Conservation (phyloP, 2,888 invertebrate genomes). For the Acanthococcus lagerstroemiae region DNA sequence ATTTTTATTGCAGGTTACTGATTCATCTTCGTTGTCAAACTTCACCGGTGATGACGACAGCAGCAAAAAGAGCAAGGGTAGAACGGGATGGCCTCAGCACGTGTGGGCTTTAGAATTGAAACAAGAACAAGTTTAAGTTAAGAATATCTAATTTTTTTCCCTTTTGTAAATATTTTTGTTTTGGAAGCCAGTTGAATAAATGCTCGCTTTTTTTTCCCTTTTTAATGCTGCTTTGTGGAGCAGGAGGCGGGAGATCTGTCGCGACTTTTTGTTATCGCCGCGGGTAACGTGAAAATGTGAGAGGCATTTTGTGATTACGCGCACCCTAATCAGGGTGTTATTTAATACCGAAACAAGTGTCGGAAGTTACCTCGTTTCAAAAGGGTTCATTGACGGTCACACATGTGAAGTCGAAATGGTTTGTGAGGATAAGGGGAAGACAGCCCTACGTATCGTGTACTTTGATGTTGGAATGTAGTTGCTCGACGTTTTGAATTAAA, state of each 20-base stretch:
- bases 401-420: too few species aligned
- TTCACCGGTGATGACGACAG: constrained; percentile 27
- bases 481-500: too few species aligned
- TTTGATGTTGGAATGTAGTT: too few species aligned
- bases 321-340: not conserved
- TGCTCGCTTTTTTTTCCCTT: not conserved
- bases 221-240: too few species aligned
- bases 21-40: not conserved
- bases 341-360: not conserved
- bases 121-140: constrained; percentile 53
- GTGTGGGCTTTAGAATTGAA: constrained; percentile 86
- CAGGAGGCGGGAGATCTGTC: too few species aligned
- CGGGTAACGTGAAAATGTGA: too few species aligned
- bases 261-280: too few species aligned
- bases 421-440: too few species aligned
- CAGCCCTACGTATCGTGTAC: too few species aligned
- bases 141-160: not conserved
- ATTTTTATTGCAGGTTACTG: not conserved
- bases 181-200: not conserved
- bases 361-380: not conserved
- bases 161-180: too few species aligned
- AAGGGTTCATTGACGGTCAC: not conserved
- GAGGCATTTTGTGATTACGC: not conserved
- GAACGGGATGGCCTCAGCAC: constrained; percentile 95
- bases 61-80: constrained; percentile 56